phyloP scores from a whole-genome alignment of 1,140 invertebrate species.

The Zaprionus nigranus region DNA sequence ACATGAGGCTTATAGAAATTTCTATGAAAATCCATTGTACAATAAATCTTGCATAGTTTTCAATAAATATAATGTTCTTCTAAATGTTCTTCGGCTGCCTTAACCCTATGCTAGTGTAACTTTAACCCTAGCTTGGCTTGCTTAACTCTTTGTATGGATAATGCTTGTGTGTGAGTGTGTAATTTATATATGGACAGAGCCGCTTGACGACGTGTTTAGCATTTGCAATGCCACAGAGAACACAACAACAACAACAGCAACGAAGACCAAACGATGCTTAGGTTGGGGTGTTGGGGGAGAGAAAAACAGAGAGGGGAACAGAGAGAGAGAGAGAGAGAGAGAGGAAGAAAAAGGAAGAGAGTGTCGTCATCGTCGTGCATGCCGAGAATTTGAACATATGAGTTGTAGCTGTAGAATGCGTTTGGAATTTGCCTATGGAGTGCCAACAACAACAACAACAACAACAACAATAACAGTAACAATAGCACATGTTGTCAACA shows the following conservation, averaged over 20 bases:
- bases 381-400: constrained; percentile 66
- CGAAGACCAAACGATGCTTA: constrained; percentile 36
- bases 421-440: constrained; percentile 65
- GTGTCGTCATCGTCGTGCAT: constrained; percentile 73
- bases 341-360: constrained; percentile 2
- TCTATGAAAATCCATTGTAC: neutral
- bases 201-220: constrained; percentile 73
- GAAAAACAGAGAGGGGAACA: neutral
- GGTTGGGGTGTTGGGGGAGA: constrained; percentile 21
- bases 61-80: neutral
- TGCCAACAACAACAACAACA: neutral
- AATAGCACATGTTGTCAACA: constrained; percentile 17
- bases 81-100: too few species aligned
- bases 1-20: neutral
- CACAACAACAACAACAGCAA: constrained; percentile 16
- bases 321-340: neutral
- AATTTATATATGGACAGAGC: constrained; percentile 63
- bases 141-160: neutral
- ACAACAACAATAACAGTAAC: constrained; percentile 35
- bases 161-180: neutral
- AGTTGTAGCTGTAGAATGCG: constrained; percentile 61
- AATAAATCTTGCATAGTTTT: neutral
- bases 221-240: constrained; percentile 70
- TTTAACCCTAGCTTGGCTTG: constrained; percentile 19
- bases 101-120: neutral